These are phyloP conservation scores for Galerucella calmariensis DNA, from an alignment of 2,888 invertebrate species.

Conservation along the genomic window DNA sequence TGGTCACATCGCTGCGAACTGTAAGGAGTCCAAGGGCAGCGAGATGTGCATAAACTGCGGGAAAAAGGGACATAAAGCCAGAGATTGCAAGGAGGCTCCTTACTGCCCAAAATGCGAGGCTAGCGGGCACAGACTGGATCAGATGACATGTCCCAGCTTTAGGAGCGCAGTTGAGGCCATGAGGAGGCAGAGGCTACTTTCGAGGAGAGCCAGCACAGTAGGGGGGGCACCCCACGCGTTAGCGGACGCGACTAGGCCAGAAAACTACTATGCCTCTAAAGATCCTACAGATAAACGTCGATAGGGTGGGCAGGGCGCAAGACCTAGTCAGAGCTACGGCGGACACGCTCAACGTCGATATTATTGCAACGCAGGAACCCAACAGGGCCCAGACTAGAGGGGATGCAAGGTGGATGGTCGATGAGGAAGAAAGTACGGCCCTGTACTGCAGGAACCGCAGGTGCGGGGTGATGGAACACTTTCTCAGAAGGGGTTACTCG, in stretches of 20 bases:
- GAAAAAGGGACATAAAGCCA: conserved; percentile 20
- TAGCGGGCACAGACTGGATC: conserved; percentile 23
- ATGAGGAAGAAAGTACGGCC: not conserved
- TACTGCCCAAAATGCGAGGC: conserved; percentile 23
- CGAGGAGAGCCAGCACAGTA: conserved; percentile 7
- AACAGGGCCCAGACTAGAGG: not conserved
- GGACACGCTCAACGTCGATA: not conserved
- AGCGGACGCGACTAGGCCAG: not conserved
- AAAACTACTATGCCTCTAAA: not conserved
- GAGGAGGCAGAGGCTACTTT: conserved; percentile 12
- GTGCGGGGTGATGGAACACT: conserved; percentile 5
- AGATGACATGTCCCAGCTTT: conserved; percentile 29
- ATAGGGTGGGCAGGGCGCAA: not conserved
- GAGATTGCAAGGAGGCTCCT: conserved; percentile 20
- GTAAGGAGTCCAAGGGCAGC: conserved; percentile 21
- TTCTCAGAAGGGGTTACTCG: not conserved
- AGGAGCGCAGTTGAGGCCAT: conserved; percentile 10
- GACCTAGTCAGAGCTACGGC: not conserved
- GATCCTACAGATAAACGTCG: conserved; percentile 24
- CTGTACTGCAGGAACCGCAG: conserved; percentile 3
- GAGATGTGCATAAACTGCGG: conserved; percentile 35
- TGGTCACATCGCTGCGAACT: conserved; percentile 27
- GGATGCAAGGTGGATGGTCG: conserved; percentile 10
- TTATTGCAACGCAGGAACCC: conserved; percentile 17
- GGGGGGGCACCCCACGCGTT: not conserved